Evolutionary conservation across 1,140 invertebrate species (phyloP).

Genomic region (Lethrus apterus): DNA sequence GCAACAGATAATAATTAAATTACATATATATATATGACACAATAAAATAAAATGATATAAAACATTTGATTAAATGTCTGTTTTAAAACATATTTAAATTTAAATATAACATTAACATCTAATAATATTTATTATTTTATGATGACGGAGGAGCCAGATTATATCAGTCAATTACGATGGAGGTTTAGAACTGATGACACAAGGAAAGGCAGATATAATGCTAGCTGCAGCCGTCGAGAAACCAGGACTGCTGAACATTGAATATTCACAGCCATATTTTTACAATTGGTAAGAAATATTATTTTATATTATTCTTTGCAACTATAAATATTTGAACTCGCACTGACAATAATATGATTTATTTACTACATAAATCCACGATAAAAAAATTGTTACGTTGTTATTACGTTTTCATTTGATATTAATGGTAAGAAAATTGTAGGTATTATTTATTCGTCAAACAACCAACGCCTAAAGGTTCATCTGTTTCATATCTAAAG

Average conservation of each 20-base stretch:
- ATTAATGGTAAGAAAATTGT: too few species aligned
- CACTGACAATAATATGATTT: too few species aligned
- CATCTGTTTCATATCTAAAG: constrained; percentile 25
- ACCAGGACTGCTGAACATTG: constrained; percentile 17
- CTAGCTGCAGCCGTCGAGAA: constrained; percentile 27
- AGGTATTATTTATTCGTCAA: constrained; percentile 33
- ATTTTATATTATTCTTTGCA: background rate
- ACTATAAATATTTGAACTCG: background rate
- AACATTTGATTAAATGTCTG: too few species aligned
- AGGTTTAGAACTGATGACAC: constrained; percentile 24
- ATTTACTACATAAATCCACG: too few species aligned
- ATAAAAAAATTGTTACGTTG: too few species aligned
- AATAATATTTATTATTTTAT: too few species aligned
- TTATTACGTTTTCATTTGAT: too few species aligned
- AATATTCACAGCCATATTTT: constrained; percentile 35
- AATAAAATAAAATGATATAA: too few species aligned
- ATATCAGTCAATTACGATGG: constrained; percentile 22
- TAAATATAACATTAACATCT: too few species aligned
- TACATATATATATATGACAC: too few species aligned
- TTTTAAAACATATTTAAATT: too few species aligned
- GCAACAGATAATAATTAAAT: too few species aligned
- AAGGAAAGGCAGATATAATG: constrained; percentile 29
- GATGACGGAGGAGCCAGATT: constrained; percentile 25
- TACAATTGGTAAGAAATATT: constrained; percentile 37
- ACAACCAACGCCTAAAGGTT: constrained; percentile 22